These are phyloP conservation scores for Saccopteryx leptura DNA, from an alignment of 2,113 vertebrate species.

Conservation along the genomic window DNA sequence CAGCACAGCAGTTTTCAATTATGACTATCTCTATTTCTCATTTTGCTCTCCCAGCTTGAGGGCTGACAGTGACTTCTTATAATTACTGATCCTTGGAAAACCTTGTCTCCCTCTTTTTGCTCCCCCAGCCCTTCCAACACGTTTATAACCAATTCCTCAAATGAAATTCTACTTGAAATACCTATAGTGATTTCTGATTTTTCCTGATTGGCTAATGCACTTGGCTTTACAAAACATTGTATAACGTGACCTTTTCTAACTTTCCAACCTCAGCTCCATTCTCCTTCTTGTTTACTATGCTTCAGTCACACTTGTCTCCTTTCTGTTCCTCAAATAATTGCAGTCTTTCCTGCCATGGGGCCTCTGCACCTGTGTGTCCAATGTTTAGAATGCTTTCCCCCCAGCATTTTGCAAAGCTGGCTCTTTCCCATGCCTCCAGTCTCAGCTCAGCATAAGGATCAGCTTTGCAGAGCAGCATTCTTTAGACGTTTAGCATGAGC, in stretches of 20 bases:
- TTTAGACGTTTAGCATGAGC: not conserved
- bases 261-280: not conserved
- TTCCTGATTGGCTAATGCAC: not conserved
- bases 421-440: not conserved
- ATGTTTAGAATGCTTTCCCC: not conserved
- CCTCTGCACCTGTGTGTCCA: constrained; percentile 19
- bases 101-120: not conserved
- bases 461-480: not conserved
- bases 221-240: not conserved
- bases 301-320: not conserved
- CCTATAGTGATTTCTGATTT: constrained; percentile 6
- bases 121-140: not conserved
- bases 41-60: constrained; percentile 13
- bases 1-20: not conserved
- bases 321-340: constrained; percentile 45
- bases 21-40: not conserved
- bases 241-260: not conserved
- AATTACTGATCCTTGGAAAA: constrained; percentile 14
- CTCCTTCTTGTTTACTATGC: not conserved
- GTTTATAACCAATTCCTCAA: constrained; percentile 31
- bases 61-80: not conserved
- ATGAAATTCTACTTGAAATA: constrained; percentile 42
- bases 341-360: not conserved
- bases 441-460: constrained; percentile 35
- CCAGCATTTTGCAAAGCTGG: not conserved